Base-by-base conservation (phyloP, 1,140 invertebrate species). In the Drosophila carrolli region DNA sequence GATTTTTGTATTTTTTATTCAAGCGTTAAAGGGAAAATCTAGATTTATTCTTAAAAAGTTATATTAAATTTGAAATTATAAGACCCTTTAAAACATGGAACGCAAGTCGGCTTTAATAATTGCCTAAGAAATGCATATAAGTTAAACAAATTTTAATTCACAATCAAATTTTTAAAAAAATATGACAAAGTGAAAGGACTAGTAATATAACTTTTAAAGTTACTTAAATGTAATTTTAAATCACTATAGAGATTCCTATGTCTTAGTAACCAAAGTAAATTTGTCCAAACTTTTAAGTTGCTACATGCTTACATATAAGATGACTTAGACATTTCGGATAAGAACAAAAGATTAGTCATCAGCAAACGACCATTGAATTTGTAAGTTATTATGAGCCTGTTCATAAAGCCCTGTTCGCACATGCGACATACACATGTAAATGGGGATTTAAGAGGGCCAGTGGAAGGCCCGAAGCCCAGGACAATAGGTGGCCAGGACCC, bases 361-460 rank as follows among this genome's bases (percentile, higher is more conserved):
- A 32, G 13, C 5, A 41, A 14, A 19, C 4, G n/a, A 16, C 46
- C 27, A 66, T 50, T 65, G 37, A 7, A 41, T 35, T 32, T 41
- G 8, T 4, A 16, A 37, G 27, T 41, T 50, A 40, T 23, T 29
- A 62, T 35, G 14, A 27, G 62, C 43, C 43, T 66, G 37, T 43
- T 29, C 56, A 27, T 35, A 65, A 43, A 67, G 37, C 35, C 27
- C n/a, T 62, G 47, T 46, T 47, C 11, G 19, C 56, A 46, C 32
- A 27, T 35, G 48, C 23, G 35, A 14, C 35, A 23, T 48, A 71
- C 67, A 41, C 51, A 71, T 71, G 68, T 72, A 71, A 72, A 71
- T 50, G 68, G 27, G 43, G 54, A 58, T 58, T 41, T 23, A 7
- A n/a, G 16, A 16, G 35, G 27, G 32, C 43, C 66, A 13, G 19